Base-by-base conservation (phyloP, 2,113 vertebrate species). In the Dicaeum eximium region DNA sequence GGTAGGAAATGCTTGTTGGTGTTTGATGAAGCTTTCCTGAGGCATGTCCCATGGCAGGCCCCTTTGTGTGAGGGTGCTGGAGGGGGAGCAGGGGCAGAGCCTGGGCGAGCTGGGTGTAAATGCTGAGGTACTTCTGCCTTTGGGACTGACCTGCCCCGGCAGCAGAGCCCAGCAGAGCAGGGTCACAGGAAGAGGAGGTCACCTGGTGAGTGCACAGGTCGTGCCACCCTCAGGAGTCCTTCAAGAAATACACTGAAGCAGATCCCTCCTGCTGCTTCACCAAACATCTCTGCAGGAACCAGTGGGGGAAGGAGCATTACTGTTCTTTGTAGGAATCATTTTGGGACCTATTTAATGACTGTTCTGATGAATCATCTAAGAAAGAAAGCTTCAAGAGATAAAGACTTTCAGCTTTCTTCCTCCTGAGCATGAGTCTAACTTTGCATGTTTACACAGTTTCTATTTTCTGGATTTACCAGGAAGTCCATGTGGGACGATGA, bases 261-360 rank as follows among this genome's bases (percentile, higher is more conserved):
- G 42, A 13, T 33, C 9, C 28, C 35, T 84, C 30, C 60, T 64
- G 30, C 40, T 80, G 53, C 19, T 27, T 81, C 65, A 30, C 42
- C 47, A 51, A 10, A 58, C 35, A 25, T 71, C 70, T 56, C 50
- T 23, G 2, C 5, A 60, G 65, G 60, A 75, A 16, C 17, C 0
- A 0, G 5, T 2, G 6, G 14, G 38, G 7, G 18, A 33, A 71
- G 54, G 38, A 78, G 3, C 14, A 2, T 37, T 57, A 0, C 2
- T 57, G 16, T 42, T 86, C 73, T 47, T 80, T 33, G 10, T 37
- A 28, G 24, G 45, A 9, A 17, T 38, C 5, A 12, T 47, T 79
- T 77, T 40, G 71, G n/a, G 33, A 28, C 16, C 2, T 31, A 1
- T 21, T 73, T 53, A 82, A 35, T 50, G 71, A 33, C 50, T 70